A percentile compares a stretch with the other conserved stretches of the same genome.
Conservation (phyloP, 2,888 invertebrate genomes). For the Catocala sponsa region DNA sequence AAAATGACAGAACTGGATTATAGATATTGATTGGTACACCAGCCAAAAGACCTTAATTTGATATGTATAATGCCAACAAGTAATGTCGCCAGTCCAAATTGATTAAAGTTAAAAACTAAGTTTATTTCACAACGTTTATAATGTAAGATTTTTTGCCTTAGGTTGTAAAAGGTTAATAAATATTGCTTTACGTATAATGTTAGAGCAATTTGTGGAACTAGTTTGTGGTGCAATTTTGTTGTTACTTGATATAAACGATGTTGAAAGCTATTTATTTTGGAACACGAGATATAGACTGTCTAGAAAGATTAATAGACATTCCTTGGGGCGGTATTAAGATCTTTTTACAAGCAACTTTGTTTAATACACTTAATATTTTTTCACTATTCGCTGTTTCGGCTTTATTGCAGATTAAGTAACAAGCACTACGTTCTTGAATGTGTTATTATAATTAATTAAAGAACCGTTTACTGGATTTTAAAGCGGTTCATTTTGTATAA, state of each 20-base stretch:
- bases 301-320: background rate
- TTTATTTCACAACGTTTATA: constrained; percentile 18
- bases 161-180: constrained; percentile 24
- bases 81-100: constrained; percentile 16
- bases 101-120: constrained; percentile 25
- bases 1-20: no score
- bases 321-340: no score
- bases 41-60: background rate
- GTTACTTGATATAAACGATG: background rate
- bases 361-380: no score
- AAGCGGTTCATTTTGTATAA: no score
- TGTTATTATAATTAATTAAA: no score
- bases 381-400: no score
- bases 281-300: background rate
- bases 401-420: no score
- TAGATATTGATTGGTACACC: no score
- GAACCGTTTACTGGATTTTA: no score
- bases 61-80: constrained; percentile 11
- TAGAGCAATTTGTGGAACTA: constrained; percentile 6
- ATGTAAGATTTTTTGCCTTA: constrained; percentile 24
- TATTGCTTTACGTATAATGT: constrained; percentile 15
- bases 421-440: no score
- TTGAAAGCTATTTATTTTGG: constrained; percentile 1
- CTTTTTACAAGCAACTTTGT: no score
- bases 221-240: constrained; percentile 9